Base-by-base conservation (phyloP, 2,113 vertebrate species). In the Daubentonia madagascariensis region DNA sequence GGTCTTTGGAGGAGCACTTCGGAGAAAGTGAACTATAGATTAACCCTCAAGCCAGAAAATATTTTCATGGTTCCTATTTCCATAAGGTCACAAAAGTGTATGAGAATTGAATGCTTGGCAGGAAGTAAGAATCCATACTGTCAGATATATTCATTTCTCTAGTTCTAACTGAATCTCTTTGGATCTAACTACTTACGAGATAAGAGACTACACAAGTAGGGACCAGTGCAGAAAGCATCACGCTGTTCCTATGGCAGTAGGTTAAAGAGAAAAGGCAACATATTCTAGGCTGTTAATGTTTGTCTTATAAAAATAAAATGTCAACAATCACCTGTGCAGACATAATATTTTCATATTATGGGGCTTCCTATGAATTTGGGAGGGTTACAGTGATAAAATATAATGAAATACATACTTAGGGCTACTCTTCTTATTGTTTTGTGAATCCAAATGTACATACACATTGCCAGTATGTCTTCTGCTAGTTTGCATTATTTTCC, bases 21-120 rank as follows among this genome's bases (percentile, higher is more conserved):
- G 87, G 96, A 97, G 85, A 98, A 98, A 91, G 54, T 98, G 98
- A 98, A 97, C 97, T 97, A 92, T 79, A 98, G 95, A 97, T 98
- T 98, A 95, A 98, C 97, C 97, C 78, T 73, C 95, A 92, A 96
- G 84, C 65, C 79, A 97, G 96, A 98, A 97, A 98, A 96, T 96
- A 98, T 98, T 98, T 98, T 98, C 78, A 86, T 95, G 94, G 80
- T 96, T 98, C 96, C 93, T 76, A 92, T 98, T 97, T 98, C 93
- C 80, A 95, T 92, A 96, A 94, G 96, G 97, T 98, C 97, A 98
- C 87, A 89, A 91, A 85, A 54, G 96, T 98, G 63, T 98, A 90
- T 97, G 97, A 97, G 95, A 98, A 97, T 88, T 95, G 92, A 97
- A 48, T 94, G 76, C 54, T 73, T 84, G 37, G 63, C 76, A 97